Conservation (phyloP, 2,888 invertebrate species). For the Homarus gammarus region DNA sequence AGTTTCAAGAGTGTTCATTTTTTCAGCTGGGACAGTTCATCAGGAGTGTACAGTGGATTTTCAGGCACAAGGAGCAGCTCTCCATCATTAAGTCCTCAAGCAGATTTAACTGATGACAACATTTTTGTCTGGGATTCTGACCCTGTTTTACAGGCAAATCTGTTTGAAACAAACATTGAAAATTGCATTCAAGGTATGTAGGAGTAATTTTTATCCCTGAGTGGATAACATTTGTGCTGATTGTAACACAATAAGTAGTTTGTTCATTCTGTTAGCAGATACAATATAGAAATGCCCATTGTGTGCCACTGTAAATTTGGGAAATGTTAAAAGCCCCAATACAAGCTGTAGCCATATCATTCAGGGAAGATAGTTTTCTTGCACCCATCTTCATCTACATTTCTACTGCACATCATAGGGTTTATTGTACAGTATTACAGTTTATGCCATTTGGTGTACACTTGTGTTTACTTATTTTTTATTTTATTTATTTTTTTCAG, state of each 20-base stretch:
- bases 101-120: neutral
- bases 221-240: neutral
- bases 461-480: too few relatives aligned
- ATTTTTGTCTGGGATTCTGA: neutral
- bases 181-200: neutral
- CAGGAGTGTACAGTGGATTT: neutral
- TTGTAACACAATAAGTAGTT: too few relatives aligned
- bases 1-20: neutral
- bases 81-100: neutral
- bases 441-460: too few relatives aligned
- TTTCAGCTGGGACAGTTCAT: slow-evolving; percentile 1
- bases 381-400: too few relatives aligned
- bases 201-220: neutral
- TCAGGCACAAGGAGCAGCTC: neutral
- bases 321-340: too few relatives aligned
- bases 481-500: neutral
- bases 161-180: slow-evolving; percentile 8
- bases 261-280: too few relatives aligned
- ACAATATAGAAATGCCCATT: too few relatives aligned
- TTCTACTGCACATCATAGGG: too few relatives aligned
- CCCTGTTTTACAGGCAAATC: neutral
- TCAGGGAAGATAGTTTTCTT: too few relatives aligned
- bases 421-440: too few relatives aligned
- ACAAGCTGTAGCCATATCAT: too few relatives aligned
- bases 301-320: too few relatives aligned